Conservation (phyloP, 2,113 vertebrate genomes). For the Myotis brandtii region DNA sequence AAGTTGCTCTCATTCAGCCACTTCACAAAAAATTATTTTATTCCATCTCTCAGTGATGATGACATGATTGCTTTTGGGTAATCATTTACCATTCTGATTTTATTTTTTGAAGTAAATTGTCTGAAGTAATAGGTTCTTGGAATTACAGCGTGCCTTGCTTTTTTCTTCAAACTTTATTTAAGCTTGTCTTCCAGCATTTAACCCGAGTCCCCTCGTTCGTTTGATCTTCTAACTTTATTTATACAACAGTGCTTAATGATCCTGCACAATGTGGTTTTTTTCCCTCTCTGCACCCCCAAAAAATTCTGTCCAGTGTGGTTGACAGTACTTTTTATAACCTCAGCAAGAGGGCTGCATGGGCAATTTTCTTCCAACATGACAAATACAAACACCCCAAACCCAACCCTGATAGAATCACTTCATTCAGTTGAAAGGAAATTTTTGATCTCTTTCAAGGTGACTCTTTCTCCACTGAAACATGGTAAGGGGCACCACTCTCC, state of each 20-base stretch:
- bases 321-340: slow-evolving; percentile 89
- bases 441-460: slow-evolving; percentile 89
- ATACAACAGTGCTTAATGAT: slow-evolving; percentile 93
- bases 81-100: slow-evolving; percentile 99
- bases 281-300: slow-evolving; percentile 60
- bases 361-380: slow-evolving; percentile 89
- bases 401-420: slow-evolving; percentile 86
- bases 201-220: slow-evolving; percentile 90
- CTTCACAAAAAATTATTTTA: slow-evolving; percentile 99
- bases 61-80: slow-evolving; percentile 99
- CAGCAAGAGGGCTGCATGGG: slow-evolving; percentile 88
- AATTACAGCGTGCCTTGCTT: slow-evolving; percentile 93
- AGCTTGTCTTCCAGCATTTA: slow-evolving; percentile 93
- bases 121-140: slow-evolving; percentile 95
- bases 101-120: slow-evolving; percentile 98
- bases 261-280: slow-evolving; percentile 83
- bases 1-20: slow-evolving; percentile 99
- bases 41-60: slow-evolving; percentile 99
- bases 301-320: slow-evolving; percentile 86
- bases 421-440: slow-evolving; percentile 84
- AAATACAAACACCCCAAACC: slow-evolving; percentile 89
- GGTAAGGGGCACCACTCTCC: slow-evolving; percentile 78
- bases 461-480: slow-evolving; percentile 80
- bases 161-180: slow-evolving; percentile 93
- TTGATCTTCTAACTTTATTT: slow-evolving; percentile 94